A percentile compares a stretch with the other conserved stretches of the same genome.
Conservation (phyloP, 2,113 vertebrate genomes). For the Psammodynastes pulverulentus region DNA sequence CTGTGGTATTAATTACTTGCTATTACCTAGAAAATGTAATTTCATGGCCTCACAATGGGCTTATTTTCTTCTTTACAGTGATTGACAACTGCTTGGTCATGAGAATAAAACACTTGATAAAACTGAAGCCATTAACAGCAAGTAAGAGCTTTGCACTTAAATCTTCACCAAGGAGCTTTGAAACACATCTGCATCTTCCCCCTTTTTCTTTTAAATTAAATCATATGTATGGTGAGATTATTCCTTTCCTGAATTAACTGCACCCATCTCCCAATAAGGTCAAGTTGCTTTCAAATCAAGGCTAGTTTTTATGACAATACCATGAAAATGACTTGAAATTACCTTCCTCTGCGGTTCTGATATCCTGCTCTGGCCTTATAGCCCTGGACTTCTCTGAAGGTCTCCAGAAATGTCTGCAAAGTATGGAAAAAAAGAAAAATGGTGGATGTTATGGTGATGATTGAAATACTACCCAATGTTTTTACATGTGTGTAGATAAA, state of each 20-base stretch:
- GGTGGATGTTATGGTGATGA: not conserved
- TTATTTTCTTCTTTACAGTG: conserved; percentile 64
- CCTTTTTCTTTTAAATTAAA: not conserved
- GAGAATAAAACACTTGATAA: conserved; percentile 33
- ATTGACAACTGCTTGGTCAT: conserved; percentile 65
- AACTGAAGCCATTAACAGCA: conserved; percentile 43
- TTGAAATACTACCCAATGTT: not conserved
- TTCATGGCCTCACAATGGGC: conserved; percentile 67
- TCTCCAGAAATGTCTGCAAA: not conserved
- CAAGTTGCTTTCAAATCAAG: not conserved
- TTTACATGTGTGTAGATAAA: not conserved
- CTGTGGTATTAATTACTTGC: conserved; percentile 68
- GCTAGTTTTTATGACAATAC: not conserved
- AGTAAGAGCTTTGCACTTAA: conserved; percentile 18
- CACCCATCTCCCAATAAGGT: not conserved
- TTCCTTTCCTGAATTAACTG: not conserved
- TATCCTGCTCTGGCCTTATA: not conserved
- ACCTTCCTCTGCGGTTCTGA: not conserved
- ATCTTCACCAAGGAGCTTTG: not conserved
- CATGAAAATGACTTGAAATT: not conserved
- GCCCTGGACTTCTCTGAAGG: not conserved
- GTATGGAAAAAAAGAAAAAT: not conserved
- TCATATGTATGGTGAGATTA: not conserved
- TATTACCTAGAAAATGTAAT: conserved; percentile 75
- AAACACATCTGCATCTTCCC: not conserved